phyloP scores from a whole-genome alignment of 2,113 vertebrate genomes.

The Ailuropoda melanoleuca region DNA sequence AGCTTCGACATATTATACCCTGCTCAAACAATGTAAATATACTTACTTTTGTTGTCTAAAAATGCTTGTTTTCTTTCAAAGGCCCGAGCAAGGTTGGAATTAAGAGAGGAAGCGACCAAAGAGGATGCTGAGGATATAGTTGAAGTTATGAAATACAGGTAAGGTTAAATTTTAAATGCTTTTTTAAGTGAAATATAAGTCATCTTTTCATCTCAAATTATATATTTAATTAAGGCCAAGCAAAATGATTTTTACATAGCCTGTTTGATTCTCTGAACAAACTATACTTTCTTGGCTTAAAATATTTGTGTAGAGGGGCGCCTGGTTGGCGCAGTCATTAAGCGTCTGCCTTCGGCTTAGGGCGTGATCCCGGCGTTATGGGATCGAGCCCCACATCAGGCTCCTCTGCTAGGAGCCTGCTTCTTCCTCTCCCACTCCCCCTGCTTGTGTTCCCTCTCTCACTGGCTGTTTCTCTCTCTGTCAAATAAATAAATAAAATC shows the following conservation, averaged over 20 bases:
- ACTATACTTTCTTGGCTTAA: neutral
- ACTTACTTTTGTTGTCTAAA: slow-evolving; percentile 34
- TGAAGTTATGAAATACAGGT: slow-evolving; percentile 99
- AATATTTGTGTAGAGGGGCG: neutral
- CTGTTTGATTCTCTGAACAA: neutral
- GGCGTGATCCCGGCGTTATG: too few relatives aligned
- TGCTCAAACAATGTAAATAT: neutral
- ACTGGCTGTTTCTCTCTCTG: too few relatives aligned
- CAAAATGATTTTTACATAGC: slow-evolving; percentile 10
- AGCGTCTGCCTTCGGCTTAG: too few relatives aligned
- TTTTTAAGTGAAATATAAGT: neutral
- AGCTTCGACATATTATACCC: neutral
- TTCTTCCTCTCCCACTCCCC: too few relatives aligned
- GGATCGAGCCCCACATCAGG: too few relatives aligned
- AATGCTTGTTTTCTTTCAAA: slow-evolving; percentile 77
- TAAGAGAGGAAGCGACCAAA: slow-evolving; percentile 93
- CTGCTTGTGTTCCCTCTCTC: too few relatives aligned
- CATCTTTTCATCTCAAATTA: neutral
- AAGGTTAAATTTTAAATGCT: slow-evolving; percentile 45
- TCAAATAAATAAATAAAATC: too few relatives aligned
- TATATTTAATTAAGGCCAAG: neutral
- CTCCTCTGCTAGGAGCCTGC: too few relatives aligned
- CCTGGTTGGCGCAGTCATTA: too few relatives aligned
- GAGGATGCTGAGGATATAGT: slow-evolving; percentile 96
- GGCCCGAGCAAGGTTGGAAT: slow-evolving; percentile 95